phyloP scores from a whole-genome alignment of 2,113 vertebrate genomes.

The Fulmarus glacialis region DNA sequence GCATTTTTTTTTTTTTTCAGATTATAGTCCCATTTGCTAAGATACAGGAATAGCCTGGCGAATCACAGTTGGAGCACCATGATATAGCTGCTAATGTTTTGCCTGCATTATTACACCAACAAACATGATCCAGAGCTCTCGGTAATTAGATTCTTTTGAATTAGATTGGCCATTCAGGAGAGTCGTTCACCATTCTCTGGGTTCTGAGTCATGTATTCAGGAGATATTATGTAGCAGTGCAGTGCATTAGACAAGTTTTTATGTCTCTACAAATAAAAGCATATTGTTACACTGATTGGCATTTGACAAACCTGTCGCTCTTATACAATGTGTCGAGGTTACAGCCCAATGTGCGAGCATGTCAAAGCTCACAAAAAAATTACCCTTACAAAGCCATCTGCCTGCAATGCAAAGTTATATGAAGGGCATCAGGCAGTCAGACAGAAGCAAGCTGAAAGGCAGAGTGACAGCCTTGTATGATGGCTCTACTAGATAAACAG shows the following conservation, averaged over 20 bases:
- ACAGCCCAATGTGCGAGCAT: constrained; percentile 88
- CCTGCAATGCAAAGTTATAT: constrained; percentile 99
- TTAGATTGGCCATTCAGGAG: constrained; percentile 88
- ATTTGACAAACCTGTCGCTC: constrained; percentile 90
- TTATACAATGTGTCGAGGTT: constrained; percentile 88
- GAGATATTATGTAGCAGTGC: constrained; percentile 88
- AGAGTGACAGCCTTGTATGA: constrained; percentile 99
- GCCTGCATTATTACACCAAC: constrained; percentile 88
- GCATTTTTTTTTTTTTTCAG: constrained; percentile 73
- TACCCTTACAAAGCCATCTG: constrained; percentile 91
- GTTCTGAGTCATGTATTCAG: constrained; percentile 87
- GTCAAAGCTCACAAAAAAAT: constrained; percentile 90
- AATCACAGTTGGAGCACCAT: constrained; percentile 89
- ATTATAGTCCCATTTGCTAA: constrained; percentile 88
- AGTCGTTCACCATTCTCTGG: constrained; percentile 83
- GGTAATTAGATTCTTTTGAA: constrained; percentile 90
- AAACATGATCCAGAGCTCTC: constrained; percentile 86
- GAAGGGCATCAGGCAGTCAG: constrained; percentile 99
- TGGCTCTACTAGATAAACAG: constrained; percentile 99
- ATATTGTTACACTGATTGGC: constrained; percentile 91
- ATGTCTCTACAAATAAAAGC: constrained; percentile 90
- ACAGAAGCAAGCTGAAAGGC: constrained; percentile 97
- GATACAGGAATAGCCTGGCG: constrained; percentile 83
- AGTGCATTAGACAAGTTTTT: constrained; percentile 89
- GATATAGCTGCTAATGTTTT: constrained; percentile 89